Evolutionary conservation across 2,888 invertebrate genomes (phyloP), one percentile per base, ranked within the genome.

Genomic region (Anarsia innoxiella): DNA sequence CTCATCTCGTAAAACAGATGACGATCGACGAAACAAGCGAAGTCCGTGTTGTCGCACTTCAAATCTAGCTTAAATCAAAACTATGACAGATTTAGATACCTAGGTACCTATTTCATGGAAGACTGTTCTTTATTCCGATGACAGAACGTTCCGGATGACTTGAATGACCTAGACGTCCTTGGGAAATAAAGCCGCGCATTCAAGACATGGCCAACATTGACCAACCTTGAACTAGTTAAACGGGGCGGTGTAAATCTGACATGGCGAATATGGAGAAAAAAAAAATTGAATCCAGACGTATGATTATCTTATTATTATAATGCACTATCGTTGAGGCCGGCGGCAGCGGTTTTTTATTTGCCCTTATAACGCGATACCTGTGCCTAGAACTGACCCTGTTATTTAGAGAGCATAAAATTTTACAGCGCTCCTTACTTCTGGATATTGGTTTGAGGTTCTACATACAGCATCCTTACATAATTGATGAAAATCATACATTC

Each of bases 191-290:
- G 77, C 69, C 55, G 51, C 57, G 66, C 76, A 79, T 82, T 80
- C 75, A 78, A 63, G 59, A 66, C 48, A 65, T 62, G 61, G 66
- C 63, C 60, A 48, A 47, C 41, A 45, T 44, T 45, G 25, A 45
- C 54, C 53, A 71, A 66, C 83, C 83, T 84, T 84, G 83, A 77
- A 75, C 82, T 82, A 84, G 78, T 79, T 82, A 59, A 69, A 66
- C 66, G 59, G 61, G 62, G 67, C 71, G 70, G 75, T 73, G 63
- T 66, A 52, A 67, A 67, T 75, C 67, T 53, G 53, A 59, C 74
- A 63, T 69, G 74, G 74, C 69, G 71, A 70, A 72, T 71, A 64
- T 50, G 48, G 52, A 46, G 70, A 79, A 59, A 77, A 76, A 75
- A 55, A 59, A 45, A 59, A 47, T 54, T 53, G 58, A 56, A 74